Percentiles rank a stretch among this genome's conserved stretches.
Conservation (phyloP, 2,797 vertebrate species). For the Sarcoramphus papa region DNA sequence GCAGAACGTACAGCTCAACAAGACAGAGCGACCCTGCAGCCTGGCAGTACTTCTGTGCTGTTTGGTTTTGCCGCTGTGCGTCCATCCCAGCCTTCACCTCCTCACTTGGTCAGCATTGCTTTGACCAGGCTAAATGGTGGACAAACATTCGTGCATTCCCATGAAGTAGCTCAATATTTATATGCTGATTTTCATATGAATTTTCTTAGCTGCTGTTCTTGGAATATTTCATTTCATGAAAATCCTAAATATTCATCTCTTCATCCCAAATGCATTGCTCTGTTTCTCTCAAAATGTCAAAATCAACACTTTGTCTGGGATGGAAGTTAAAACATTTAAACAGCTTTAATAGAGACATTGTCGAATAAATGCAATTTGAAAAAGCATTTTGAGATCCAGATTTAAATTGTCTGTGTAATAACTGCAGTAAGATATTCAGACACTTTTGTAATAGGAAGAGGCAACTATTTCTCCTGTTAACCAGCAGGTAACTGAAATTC, state of each 20-base stretch:
- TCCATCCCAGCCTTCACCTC: background rate
- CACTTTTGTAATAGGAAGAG: background rate
- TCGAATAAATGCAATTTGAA: background rate
- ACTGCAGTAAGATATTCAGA: background rate
- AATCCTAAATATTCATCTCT: background rate
- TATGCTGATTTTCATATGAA: background rate
- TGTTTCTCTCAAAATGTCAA: background rate
- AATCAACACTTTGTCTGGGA: background rate
- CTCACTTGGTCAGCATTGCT: background rate
- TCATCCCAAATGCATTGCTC: background rate
- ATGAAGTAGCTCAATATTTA: background rate
- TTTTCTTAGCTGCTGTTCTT: background rate
- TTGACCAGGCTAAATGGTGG: background rate
- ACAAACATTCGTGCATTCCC: accelerated
- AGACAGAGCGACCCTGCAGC: background rate
- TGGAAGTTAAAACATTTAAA: background rate
- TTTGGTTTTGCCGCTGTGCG: background rate
- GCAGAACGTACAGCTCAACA: background rate
- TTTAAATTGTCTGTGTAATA: background rate
- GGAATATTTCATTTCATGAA: background rate
- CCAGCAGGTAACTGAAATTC: background rate
- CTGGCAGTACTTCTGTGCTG: background rate
- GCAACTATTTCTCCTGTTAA: background rate
- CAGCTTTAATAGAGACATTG: background rate
- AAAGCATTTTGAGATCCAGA: background rate